These are phyloP conservation scores for Calliopum simillimum DNA, from an alignment of 2,888 invertebrate species.

Conservation along the genomic window DNA sequence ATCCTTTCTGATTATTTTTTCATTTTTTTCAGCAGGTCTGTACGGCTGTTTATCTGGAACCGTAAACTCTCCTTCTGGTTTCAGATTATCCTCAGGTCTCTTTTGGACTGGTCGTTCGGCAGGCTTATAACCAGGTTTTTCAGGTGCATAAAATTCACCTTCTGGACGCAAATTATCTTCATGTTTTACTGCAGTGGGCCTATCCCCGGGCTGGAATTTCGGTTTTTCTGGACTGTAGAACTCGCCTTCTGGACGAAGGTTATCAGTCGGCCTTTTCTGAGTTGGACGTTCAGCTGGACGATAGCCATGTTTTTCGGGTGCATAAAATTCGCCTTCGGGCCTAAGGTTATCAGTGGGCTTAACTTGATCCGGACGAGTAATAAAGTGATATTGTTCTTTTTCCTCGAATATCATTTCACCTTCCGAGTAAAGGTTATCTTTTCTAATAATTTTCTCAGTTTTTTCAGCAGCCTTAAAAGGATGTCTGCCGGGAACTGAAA, in stretches of 20 bases:
- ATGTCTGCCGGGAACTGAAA: conserved; percentile 61
- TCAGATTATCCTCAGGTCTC: conserved; percentile 69
- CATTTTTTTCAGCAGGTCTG: conserved; percentile 69
- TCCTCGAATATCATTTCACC: conserved; percentile 69
- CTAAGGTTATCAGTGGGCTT: conserved; percentile 66
- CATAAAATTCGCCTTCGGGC: conserved; percentile 69
- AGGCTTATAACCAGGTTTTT: conserved; percentile 65
- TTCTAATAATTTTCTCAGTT: conserved; percentile 63
- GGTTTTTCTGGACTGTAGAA: conserved; percentile 67
- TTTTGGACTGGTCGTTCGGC: conserved; percentile 68
- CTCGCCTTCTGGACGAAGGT: conserved; percentile 70
- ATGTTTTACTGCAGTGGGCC: conserved; percentile 69
- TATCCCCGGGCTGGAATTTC: conserved; percentile 68
- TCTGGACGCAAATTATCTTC: conserved; percentile 70
- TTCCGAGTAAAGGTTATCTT: conserved; percentile 71
- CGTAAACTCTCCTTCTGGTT: conserved; percentile 71
- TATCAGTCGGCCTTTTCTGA: conserved; percentile 67
- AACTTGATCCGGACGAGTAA: conserved; percentile 64
- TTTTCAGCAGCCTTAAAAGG: conserved; percentile 67
- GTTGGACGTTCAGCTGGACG: conserved; percentile 63
- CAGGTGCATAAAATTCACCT: conserved; percentile 67
- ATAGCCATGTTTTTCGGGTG: conserved; percentile 55
- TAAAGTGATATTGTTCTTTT: conserved; percentile 58
- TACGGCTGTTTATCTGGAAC: conserved; percentile 68
- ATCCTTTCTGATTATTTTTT: conserved; percentile 67